These are phyloP conservation scores for Amphiduros pacificus DNA, from an alignment of 2,888 invertebrate species.

Conservation along the genomic window DNA sequence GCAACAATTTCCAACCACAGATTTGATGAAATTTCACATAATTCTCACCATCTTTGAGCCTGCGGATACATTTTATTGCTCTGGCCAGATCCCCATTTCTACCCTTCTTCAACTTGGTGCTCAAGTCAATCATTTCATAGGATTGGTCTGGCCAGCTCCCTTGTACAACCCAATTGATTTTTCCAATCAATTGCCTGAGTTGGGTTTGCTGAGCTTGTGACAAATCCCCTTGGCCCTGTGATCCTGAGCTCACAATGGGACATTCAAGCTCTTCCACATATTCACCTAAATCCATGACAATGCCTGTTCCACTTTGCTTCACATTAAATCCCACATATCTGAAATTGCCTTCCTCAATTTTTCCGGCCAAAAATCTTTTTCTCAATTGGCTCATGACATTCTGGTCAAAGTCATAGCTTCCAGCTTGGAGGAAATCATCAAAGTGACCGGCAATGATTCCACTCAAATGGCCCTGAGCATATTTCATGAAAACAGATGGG, in stretches of 20 bases:
- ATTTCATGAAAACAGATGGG: slow-evolving; percentile 29
- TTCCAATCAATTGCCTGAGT: not conserved
- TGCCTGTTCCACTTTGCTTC: not conserved
- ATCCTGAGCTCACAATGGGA: not conserved
- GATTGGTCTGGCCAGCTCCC: slow-evolving; percentile 22
- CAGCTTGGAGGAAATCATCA: slow-evolving; percentile 33
- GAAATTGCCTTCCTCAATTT: slow-evolving; percentile 20
- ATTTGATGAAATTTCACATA: slow-evolving; percentile 9
- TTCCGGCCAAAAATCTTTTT: slow-evolving; percentile 21
- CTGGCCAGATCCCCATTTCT: slow-evolving; percentile 11
- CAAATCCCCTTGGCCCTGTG: not conserved
- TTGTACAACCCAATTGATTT: slow-evolving; percentile 25
- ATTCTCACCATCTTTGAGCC: not conserved
- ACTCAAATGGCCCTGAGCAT: slow-evolving; percentile 9
- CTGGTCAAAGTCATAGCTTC: slow-evolving; percentile 16
- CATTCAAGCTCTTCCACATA: not conserved
- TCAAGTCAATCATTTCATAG: slow-evolving; percentile 23
- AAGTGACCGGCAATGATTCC: slow-evolving; percentile 31
- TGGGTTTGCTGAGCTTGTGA: not conserved
- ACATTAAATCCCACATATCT: slow-evolving; percentile 25
- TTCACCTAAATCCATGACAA: not conserved
- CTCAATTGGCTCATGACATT: slow-evolving; percentile 16
- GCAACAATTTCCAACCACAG: slow-evolving; percentile 22
- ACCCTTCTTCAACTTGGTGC: slow-evolving; percentile 20
- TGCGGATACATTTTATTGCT: slow-evolving; percentile 11